Conservation (phyloP, 1,140 invertebrate species). For the Yoshiicerus persimilis region DNA sequence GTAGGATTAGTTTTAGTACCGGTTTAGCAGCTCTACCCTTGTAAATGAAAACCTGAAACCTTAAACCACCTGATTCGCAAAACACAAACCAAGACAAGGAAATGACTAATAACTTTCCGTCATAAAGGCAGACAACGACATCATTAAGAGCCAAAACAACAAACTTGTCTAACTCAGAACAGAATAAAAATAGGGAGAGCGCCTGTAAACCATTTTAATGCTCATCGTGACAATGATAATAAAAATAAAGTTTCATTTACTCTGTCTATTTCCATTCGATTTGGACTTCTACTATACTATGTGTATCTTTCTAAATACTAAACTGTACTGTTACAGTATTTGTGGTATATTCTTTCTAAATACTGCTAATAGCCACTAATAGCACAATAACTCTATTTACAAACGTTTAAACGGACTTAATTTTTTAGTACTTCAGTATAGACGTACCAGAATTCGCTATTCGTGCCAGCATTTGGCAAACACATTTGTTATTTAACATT, state of each 20-base stretch:
- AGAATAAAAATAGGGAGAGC: background rate
- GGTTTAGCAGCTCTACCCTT: background rate
- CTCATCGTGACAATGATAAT: constrained; percentile 12
- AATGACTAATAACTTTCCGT: background rate
- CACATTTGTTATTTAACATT: too few species aligned
- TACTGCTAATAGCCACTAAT: too few species aligned
- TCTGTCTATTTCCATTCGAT: background rate
- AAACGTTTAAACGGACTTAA: too few species aligned
- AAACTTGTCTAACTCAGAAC: background rate
- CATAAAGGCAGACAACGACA: constrained; percentile 5
- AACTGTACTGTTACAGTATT: too few species aligned
- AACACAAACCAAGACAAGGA: background rate
- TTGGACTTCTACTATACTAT: background rate
- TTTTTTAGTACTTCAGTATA: too few species aligned
- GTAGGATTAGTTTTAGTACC: background rate
- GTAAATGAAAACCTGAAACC: background rate
- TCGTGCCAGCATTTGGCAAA: too few species aligned
- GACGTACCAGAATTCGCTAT: too few species aligned
- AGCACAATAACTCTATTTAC: too few species aligned
- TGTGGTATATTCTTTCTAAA: too few species aligned
- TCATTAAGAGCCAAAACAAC: background rate
- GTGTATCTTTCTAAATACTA: too few species aligned
- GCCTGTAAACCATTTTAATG: constrained; percentile 9
- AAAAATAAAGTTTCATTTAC: constrained; percentile 18
- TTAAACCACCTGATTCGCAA: background rate